These are phyloP conservation scores for Poecilia gillii DNA, from an alignment of 2,797 vertebrate species.

Conservation along the genomic window DNA sequence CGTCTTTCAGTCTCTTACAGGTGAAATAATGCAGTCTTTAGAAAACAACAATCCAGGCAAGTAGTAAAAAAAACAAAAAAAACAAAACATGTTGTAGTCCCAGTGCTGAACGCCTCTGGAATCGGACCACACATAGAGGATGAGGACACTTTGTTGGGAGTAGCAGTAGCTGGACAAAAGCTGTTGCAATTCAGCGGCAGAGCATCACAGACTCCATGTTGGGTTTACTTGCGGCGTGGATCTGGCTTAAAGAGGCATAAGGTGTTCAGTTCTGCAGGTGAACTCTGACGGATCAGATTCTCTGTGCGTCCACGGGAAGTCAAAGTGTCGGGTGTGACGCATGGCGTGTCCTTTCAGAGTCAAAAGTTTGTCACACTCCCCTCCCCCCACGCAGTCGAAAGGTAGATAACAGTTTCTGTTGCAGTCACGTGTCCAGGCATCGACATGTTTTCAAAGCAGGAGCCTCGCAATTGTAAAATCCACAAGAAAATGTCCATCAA, in stretches of 20 bases:
- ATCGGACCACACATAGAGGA: neutral
- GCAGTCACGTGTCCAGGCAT: neutral
- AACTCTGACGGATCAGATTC: slow-evolving; percentile 14
- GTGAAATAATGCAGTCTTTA: slow-evolving; percentile 28
- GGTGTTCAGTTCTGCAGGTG: slow-evolving; percentile 23
- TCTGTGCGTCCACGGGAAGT: slow-evolving; percentile 9
- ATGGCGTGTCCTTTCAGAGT: slow-evolving; percentile 29
- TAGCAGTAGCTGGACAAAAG: neutral
- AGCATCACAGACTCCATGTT: slow-evolving; percentile 6
- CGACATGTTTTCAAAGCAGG: neutral
- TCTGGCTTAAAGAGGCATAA: slow-evolving; percentile 1
- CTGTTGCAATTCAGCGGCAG: neutral
- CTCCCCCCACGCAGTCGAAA: neutral
- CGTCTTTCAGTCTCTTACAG: slow-evolving; percentile 6
- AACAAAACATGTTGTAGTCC: neutral
- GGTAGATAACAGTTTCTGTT: neutral
- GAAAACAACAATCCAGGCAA: slow-evolving; percentile 37
- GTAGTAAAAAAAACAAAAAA: slow-evolving; percentile 6
- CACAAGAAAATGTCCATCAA: slow-evolving; percentile 8
- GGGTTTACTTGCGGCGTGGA: slow-evolving; percentile 13
- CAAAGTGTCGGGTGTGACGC: slow-evolving; percentile 1
- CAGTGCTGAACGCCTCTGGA: neutral
- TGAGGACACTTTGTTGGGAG: slow-evolving; percentile 16
- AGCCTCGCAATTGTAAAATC: neutral
- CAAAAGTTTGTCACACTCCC: neutral